Conservation (phyloP, 2,888 invertebrate genomes). For the Smittia aterrima region DNA sequence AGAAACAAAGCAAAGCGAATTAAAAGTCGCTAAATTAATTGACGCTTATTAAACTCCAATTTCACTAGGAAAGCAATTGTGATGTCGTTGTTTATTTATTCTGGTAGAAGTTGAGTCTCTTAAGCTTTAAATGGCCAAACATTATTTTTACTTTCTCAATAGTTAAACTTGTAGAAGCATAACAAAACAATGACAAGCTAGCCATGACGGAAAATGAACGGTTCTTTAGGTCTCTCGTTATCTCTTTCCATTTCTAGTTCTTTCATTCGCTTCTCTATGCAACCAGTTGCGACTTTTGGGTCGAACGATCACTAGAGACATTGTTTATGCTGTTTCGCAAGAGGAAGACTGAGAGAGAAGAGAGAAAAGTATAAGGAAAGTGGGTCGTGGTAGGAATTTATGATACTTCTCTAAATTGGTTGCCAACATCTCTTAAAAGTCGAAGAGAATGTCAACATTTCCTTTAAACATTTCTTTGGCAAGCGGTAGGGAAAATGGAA, state of each 20-base stretch:
- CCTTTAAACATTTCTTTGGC: neutral
- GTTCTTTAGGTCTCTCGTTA: constrained; percentile 39
- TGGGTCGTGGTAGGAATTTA: constrained; percentile 34
- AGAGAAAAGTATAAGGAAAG: constrained; percentile 17
- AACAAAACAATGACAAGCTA: neutral
- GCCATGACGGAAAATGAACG: constrained; percentile 33
- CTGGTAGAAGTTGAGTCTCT: no score
- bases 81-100: no score
- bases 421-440: neutral
- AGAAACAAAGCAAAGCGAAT: no score
- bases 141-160: no score
- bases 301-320: neutral
- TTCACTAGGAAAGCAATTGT: no score
- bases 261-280: neutral
- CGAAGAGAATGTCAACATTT: neutral
- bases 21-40: no score
- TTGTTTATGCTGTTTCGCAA: neutral
- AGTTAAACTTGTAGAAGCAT: neutral
- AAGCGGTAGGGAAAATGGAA: neutral
- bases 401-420: neutral
- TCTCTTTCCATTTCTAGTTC: neutral
- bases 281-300: neutral
- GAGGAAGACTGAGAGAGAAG: neutral
- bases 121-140: no score
- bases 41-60: no score